phyloP scores from a whole-genome alignment of 2,888 invertebrate genomes.

The Xanthia icteritia region DNA sequence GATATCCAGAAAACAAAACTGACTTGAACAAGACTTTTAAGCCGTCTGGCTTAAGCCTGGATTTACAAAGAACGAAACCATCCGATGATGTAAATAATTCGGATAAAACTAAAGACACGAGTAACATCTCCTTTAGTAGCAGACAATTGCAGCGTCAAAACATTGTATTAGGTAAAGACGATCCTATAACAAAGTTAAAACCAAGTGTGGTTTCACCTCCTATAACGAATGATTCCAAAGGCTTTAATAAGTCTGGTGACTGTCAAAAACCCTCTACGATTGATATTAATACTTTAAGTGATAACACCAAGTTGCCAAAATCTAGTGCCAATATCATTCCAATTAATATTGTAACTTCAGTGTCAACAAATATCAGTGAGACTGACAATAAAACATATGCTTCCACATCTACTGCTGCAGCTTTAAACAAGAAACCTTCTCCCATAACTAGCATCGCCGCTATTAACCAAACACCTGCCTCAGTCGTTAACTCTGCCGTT shows the following conservation, averaged over 20 bases:
- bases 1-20: slow-evolving; percentile 18
- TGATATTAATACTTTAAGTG: slow-evolving; percentile 54
- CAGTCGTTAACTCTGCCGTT: neutral
- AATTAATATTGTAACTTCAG: slow-evolving; percentile 28
- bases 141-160: slow-evolving; percentile 78
- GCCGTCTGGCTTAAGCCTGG: slow-evolving; percentile 13
- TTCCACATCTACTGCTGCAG: slow-evolving; percentile 36
- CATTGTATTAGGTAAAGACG: slow-evolving; percentile 65
- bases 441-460: neutral
- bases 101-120: slow-evolving; percentile 47
- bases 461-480: slow-evolving; percentile 1
- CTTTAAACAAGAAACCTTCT: slow-evolving; percentile 16
- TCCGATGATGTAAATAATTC: slow-evolving; percentile 23
- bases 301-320: slow-evolving; percentile 60
- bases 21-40: slow-evolving; percentile 46
- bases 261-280: slow-evolving; percentile 47
- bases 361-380: slow-evolving; percentile 17
- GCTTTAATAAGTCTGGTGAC: slow-evolving; percentile 40
- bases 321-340: slow-evolving; percentile 61
- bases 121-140: slow-evolving; percentile 46
- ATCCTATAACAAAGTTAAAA: slow-evolving; percentile 52
- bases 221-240: slow-evolving; percentile 26
- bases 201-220: slow-evolving; percentile 28
- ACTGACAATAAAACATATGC: slow-evolving; percentile 26
- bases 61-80: slow-evolving; percentile 13